Conservation (phyloP, 2,113 vertebrate species). For the Cephalopterus ornatus region DNA sequence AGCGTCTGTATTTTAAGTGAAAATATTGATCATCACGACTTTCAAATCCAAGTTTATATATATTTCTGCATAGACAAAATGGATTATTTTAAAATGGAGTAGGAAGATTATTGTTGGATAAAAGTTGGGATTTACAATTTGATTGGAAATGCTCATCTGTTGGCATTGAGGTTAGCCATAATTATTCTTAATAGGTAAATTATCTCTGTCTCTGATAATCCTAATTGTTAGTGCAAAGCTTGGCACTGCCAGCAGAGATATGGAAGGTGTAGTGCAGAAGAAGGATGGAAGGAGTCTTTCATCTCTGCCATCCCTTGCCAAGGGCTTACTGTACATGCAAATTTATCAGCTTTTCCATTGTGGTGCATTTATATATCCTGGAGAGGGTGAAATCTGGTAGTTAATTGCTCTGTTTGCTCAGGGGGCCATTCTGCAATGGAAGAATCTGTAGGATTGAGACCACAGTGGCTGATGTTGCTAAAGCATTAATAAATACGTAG, state of each 20-base stretch:
- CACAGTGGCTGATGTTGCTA: neutral
- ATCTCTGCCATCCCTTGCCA: constrained; percentile 24
- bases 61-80: neutral
- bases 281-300: neutral
- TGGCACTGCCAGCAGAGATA: constrained; percentile 2
- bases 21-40: neutral
- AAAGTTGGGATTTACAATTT: neutral
- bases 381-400: neutral
- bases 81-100: neutral
- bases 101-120: neutral
- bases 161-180: neutral
- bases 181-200: constrained; percentile 11
- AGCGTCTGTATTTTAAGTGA: neutral
- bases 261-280: neutral
- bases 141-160: neutral
- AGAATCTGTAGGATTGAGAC: neutral
- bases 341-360: constrained; percentile 4
- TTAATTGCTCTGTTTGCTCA: neutral
- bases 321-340: neutral
- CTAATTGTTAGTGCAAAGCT: neutral
- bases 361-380: neutral
- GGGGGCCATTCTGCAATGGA: neutral
- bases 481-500: neutral
- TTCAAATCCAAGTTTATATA: neutral
- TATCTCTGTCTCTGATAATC: constrained; percentile 18